Evolutionary conservation across 2,113 vertebrate species (phyloP), one percentile per base, ranked within the genome.

Genomic region (Salvelinus fontinalis): DNA sequence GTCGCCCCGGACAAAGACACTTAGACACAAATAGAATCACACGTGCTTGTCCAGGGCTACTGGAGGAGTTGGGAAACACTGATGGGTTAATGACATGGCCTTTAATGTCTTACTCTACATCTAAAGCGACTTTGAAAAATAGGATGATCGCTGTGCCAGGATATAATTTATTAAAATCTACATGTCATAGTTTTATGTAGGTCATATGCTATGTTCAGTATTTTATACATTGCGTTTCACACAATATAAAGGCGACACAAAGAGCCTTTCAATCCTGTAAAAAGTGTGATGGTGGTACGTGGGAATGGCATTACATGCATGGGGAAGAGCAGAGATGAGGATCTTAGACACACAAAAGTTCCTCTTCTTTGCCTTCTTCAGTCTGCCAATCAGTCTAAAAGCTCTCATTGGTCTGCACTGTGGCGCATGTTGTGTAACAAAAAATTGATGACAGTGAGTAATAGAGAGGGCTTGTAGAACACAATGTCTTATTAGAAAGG

Each of bases 361-460:
- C 66, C 34, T 76, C 71, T 7, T 5, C 49, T 48, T 26, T 29
- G 26, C 65, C 60, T 67, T 13, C 67, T 51, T 48, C 71, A 64
- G n/a, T 22, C 68, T 49, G 34, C 22, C 68, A 48, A 80, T 80
- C 81, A 77, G 75, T 54, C 26, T 83, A 77, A 83, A 77, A 83
- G 81, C 81, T 71, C 67, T 20, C 34, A 3, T 62, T 48, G 48
- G 51, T 76, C 73, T 69, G 72, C 20, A 54, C 27, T 77, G 64
- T 69, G 31, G 29, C 74, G 4, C 39, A 57, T 39, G 65, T 79
- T 64, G 26, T 20, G 51, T 49, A 59, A 68, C 65, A 74, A 77
- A 71, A 49, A 79, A 51, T 6, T 67, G 27, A 75, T 75, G 39
- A 67, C 66, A 75, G 64, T 65, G 72, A 65, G 29, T 68, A 48